phyloP scores from a whole-genome alignment of 2,797 vertebrate genomes.

The Coregonus ussuriensis region DNA sequence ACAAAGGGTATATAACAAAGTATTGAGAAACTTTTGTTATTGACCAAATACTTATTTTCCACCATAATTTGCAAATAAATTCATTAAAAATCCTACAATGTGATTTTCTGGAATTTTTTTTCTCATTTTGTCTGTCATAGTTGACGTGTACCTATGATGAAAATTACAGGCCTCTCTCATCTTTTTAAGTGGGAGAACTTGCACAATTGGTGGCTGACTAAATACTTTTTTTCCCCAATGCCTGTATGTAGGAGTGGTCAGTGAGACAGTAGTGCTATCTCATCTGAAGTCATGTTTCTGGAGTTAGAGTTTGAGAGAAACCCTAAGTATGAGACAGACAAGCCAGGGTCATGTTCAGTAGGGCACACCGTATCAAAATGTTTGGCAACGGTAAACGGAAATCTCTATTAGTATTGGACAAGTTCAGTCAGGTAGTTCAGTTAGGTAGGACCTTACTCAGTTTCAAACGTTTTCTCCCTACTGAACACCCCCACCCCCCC shows the following conservation, averaged over 20 bases:
- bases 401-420: not conserved
- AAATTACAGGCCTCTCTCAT: too few species aligned
- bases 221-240: too few species aligned
- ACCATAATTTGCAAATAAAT: too few species aligned
- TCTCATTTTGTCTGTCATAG: too few species aligned
- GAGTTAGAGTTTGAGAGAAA: not conserved
- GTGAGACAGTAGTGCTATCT: not conserved
- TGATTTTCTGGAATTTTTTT: too few species aligned
- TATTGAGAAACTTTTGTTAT: too few species aligned
- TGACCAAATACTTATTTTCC: too few species aligned
- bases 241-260: slow-evolving; percentile 16
- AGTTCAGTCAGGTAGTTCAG: not conserved
- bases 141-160: too few species aligned
- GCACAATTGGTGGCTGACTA: too few species aligned
- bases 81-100: too few species aligned
- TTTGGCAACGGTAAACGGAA: not conserved
- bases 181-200: too few species aligned
- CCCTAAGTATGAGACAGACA: not conserved
- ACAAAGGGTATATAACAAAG: too few species aligned
- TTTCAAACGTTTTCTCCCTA: slow-evolving; percentile 10
- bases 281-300: not conserved
- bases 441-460: not conserved
- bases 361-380: not conserved
- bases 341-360: not conserved
- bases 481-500: slow-evolving; percentile 1